Evolutionary conservation across 2,797 vertebrate species (phyloP).

Genomic region (Sebastes diaconus): DNA sequence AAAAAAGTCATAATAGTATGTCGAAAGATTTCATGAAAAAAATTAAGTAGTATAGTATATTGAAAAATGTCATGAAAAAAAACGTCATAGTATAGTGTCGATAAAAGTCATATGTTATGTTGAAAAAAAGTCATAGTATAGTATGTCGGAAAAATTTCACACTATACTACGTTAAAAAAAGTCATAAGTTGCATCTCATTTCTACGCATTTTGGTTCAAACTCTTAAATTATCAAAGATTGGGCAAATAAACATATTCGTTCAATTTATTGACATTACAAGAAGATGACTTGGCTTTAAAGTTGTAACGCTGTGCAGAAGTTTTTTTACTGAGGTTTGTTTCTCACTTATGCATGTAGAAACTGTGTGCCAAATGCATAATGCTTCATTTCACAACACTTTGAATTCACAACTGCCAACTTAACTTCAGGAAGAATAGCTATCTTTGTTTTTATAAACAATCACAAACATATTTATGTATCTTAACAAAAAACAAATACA

Average conservation of each 20-base stretch:
- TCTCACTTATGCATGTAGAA: neutral
- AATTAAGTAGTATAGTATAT: too few relatives aligned
- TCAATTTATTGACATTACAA: neutral
- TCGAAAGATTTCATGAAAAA: too few relatives aligned
- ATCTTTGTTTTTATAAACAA: neutral
- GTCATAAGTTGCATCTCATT: too few relatives aligned
- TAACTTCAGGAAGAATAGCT: neutral
- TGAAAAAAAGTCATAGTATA: too few relatives aligned
- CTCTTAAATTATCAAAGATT: neutral
- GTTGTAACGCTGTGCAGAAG: conserved; percentile 1
- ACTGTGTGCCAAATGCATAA: neutral
- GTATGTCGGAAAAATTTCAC: too few relatives aligned
- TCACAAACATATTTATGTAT: neutral
- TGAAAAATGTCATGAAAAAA: too few relatives aligned
- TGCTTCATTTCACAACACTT: neutral
- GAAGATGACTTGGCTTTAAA: neutral
- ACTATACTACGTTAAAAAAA: too few relatives aligned
- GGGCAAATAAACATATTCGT: neutral
- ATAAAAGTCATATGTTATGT: too few relatives aligned
- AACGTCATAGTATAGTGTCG: too few relatives aligned
- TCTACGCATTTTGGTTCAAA: neutral
- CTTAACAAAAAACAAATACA: neutral
- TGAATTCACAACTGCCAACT: neutral
- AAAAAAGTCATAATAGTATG: too few relatives aligned
- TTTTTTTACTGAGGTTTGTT: neutral